These are phyloP conservation scores for Linnaemya vulpina DNA, from an alignment of 2,888 invertebrate genomes.

Conservation along the genomic window DNA sequence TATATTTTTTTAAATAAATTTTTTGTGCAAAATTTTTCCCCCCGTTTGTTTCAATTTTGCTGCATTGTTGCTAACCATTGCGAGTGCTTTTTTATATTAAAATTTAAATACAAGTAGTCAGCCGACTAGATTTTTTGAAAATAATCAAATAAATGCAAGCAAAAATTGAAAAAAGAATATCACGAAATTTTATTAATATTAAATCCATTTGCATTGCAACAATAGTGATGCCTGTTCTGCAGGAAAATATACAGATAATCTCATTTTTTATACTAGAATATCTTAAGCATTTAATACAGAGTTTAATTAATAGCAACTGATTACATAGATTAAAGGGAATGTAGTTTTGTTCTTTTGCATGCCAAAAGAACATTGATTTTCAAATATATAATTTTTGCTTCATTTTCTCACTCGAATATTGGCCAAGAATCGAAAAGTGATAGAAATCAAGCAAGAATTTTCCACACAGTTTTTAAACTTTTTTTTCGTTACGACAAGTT, in stretches of 20 bases:
- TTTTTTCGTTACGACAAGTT: no score
- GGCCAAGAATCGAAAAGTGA: no score
- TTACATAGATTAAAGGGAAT: conserved; percentile 16
- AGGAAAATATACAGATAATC: conserved; percentile 31
- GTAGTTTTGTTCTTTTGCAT: neutral
- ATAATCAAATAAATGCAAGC: neutral
- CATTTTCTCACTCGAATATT: no score
- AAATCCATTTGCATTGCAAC: conserved; percentile 32
- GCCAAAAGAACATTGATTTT: no score
- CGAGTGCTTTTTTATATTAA: conserved; percentile 50
- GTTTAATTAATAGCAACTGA: conserved; percentile 10
- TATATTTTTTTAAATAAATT: neutral
- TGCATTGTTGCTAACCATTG: conserved; percentile 45
- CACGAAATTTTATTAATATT: conserved; percentile 40
- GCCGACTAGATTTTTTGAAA: conserved; percentile 34
- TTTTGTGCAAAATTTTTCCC: conserved; percentile 9
- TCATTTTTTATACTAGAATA: neutral
- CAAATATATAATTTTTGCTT: no score
- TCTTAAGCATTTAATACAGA: neutral
- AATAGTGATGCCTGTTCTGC: conserved; percentile 33
- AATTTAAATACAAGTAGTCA: conserved; percentile 59
- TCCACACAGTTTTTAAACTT: no score
- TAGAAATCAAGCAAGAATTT: no score
- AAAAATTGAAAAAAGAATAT: conserved; percentile 14
- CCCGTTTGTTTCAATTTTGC: conserved; percentile 4